A percentile compares a stretch with the other conserved stretches of the same genome.
These are phyloP conservation scores for Sisor rabdophorus DNA, from an alignment of 2,113 vertebrate species.

Conservation along the genomic window DNA sequence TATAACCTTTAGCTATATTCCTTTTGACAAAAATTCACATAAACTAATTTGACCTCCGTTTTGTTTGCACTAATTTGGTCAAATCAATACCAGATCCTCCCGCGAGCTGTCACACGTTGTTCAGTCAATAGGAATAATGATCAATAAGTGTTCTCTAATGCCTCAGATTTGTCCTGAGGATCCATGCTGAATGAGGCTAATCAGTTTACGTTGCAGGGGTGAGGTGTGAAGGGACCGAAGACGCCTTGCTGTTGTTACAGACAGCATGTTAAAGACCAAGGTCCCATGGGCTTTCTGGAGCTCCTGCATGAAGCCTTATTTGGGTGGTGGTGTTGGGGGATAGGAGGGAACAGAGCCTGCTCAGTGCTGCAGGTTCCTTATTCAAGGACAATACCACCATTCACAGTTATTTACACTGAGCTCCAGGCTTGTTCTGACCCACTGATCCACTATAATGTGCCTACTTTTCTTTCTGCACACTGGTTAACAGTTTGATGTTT, in stretches of 20 bases:
- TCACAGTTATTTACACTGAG: conserved; percentile 38
- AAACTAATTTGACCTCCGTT: conserved; percentile 69
- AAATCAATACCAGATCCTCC: conserved; percentile 64
- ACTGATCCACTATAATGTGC: conserved; percentile 28
- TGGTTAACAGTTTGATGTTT: conserved; percentile 24
- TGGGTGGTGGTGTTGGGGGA: neutral
- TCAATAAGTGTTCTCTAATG: conserved; percentile 70
- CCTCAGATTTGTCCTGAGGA: conserved; percentile 50
- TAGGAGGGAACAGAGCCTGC: conserved; percentile 13
- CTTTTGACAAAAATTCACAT: conserved; percentile 55
- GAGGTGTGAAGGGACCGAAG: conserved; percentile 56
- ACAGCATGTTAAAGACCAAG: conserved; percentile 46
- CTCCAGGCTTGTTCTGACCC: conserved; percentile 37
- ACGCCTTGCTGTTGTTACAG: conserved; percentile 8
- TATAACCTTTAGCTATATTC: conserved; percentile 62
- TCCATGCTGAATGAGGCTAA: conserved; percentile 64
- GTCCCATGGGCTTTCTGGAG: conserved; percentile 17
- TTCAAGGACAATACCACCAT: conserved; percentile 20
- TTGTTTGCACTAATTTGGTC: conserved; percentile 68
- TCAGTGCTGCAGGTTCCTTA: conserved; percentile 20
- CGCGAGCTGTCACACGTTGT: conserved; percentile 57
- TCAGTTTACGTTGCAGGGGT: conserved; percentile 66
- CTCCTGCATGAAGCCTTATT: neutral
- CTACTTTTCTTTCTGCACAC: conserved; percentile 18
- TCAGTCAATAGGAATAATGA: conserved; percentile 70